Evolutionary conservation across 2,797 vertebrate species (phyloP).

Genomic region (Manis pentadactyla): DNA sequence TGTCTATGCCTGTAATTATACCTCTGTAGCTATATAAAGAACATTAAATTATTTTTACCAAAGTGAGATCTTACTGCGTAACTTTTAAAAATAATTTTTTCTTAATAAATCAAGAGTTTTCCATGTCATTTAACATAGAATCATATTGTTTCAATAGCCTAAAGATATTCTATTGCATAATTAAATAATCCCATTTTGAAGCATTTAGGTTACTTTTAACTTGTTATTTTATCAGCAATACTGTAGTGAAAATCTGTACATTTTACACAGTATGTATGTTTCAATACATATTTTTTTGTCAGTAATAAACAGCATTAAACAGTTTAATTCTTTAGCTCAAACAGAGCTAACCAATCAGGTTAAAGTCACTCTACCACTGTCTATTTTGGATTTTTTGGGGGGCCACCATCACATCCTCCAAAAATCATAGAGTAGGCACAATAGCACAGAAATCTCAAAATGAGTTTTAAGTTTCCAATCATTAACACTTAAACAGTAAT

Average conservation of each 20-base stretch:
- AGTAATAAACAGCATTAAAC: slow-evolving; percentile 30
- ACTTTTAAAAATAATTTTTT: slow-evolving; percentile 25
- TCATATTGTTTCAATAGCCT: slow-evolving; percentile 1
- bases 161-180: neutral
- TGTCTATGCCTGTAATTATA: neutral
- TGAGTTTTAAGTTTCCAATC: neutral
- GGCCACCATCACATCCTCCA: neutral
- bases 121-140: slow-evolving; percentile 35
- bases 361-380: neutral
- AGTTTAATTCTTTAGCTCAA: neutral
- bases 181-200: neutral
- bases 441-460: neutral
- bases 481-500: neutral
- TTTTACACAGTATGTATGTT: neutral
- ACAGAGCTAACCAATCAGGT: neutral
- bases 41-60: slow-evolving; percentile 43
- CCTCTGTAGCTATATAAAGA: neutral
- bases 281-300: neutral
- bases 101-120: slow-evolving; percentile 27
- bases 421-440: neutral
- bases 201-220: neutral
- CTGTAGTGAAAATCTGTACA: neutral
- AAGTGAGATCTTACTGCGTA: slow-evolving; percentile 30
- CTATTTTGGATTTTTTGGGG: neutral
- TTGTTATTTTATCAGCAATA: neutral